Base-by-base conservation (phyloP, 1,140 invertebrate genomes). In the Rhynchophorus ferrugineus region DNA sequence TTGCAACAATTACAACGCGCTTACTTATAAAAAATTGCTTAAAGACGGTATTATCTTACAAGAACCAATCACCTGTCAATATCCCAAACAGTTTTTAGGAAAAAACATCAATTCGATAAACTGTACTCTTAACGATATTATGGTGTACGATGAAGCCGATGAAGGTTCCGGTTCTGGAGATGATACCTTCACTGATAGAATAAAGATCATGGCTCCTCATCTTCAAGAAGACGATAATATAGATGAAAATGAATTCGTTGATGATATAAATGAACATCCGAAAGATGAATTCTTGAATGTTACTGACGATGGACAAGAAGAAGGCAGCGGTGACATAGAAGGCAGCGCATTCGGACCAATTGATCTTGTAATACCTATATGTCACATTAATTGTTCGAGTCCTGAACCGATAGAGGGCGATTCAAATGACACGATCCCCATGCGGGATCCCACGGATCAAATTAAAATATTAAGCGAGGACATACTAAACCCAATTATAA, bases 21-120 rank as follows among this genome's bases (percentile, higher is more conserved):
- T 73, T 49, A 70, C 72, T 56, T 72, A 78, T 39, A 73, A 79
- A 58, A 72, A 69, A 54, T 61, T 82, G 55, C 59, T 74, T 38
- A 63, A 69, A 49, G 62, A 67, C 41, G 70, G 73, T 37, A 71
- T 80, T 7, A 71, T 71, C 22, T 75, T 80, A 56, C 73, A 76
- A 59, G 66, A 72, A 57, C 51, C 62, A 0, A 73, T 79, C 14
- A 71, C 69, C 52, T 82, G 80, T 64, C 60, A 62, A 22, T 63
- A 64, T 43, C 79, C 79, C 0, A n/a, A 48, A 45, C 71, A 75
- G 57, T 63, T 71, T 36, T 69, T 70, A 49, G 72, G 72, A 8
- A 70, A 71, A 48, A 71, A 55, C 71, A 37, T 80, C 75, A 76
- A 58, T 75, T 53, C 73, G 75, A 62, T 62, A 74, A 49, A 76